phyloP scores from a whole-genome alignment of 2,797 vertebrate species.

The Antrozous pallidus region DNA sequence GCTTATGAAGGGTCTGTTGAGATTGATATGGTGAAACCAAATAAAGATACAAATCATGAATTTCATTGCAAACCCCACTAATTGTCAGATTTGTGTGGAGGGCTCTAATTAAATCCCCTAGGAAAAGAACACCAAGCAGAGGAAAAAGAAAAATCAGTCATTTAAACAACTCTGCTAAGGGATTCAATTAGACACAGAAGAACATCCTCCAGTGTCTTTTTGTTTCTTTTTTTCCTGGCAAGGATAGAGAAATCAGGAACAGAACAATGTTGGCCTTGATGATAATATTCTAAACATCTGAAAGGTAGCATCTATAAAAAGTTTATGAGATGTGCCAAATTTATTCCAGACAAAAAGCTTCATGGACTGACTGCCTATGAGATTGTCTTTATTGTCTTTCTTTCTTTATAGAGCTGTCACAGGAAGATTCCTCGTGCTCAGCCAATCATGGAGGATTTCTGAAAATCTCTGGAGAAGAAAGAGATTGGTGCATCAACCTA shows the following conservation, averaged over 20 bases:
- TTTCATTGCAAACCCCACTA: constrained; percentile 49
- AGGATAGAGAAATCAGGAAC: constrained; percentile 58
- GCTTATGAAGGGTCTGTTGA: constrained; percentile 4
- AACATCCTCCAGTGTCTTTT: background rate
- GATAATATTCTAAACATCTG: constrained; percentile 71
- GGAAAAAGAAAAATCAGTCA: constrained; percentile 49
- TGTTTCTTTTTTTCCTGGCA: background rate
- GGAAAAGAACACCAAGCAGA: background rate
- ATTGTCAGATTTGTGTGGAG: constrained; percentile 64
- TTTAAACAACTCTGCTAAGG: constrained; percentile 48
- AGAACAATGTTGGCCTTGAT: constrained; percentile 56
- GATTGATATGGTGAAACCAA: background rate
- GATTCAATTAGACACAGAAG: constrained; percentile 46
- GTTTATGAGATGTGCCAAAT: constrained; percentile 75
- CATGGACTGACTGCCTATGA: constrained; percentile 71
- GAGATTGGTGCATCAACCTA: constrained; percentile 64
- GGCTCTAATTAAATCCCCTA: constrained; percentile 60
- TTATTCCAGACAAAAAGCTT: constrained; percentile 75
- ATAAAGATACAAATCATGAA: constrained; percentile 57
- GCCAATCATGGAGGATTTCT: constrained; percentile 71
- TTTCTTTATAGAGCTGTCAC: constrained; percentile 75
- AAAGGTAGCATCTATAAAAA: constrained; percentile 75
- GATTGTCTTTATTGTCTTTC: constrained; percentile 72
- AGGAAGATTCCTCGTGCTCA: constrained; percentile 64
- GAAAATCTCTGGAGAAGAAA: constrained; percentile 68